Evolutionary conservation across 2,888 invertebrate genomes (phyloP).

Genomic region (Timema podura): DNA sequence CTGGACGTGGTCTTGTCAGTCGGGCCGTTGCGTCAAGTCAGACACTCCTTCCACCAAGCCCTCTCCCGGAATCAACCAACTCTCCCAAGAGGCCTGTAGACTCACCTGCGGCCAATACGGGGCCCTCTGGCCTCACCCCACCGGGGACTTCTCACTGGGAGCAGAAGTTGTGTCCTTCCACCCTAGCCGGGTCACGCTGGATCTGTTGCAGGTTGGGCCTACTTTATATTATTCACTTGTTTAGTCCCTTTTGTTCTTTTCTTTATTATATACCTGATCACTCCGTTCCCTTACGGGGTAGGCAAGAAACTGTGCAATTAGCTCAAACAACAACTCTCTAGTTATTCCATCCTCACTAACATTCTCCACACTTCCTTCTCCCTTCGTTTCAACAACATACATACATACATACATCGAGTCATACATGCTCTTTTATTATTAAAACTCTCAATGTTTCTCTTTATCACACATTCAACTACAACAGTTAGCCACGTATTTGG

Average conservation of each 20-base stretch:
- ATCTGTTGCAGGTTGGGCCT: conserved; percentile 9
- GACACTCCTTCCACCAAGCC: not conserved
- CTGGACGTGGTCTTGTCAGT: conserved; percentile 25
- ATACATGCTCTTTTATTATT: no score
- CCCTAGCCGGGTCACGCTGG: conserved; percentile 20
- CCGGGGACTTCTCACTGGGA: conserved; percentile 38
- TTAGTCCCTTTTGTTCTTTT: conserved; percentile 6
- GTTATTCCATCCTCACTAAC: no score
- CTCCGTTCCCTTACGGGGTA: no score
- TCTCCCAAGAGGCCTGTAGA: conserved; percentile 55
- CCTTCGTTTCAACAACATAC: no score
- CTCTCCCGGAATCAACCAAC: not conserved
- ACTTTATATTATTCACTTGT: not conserved
- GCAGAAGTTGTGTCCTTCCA: conserved; percentile 22
- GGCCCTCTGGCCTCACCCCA: conserved; percentile 67
- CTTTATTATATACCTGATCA: no score
- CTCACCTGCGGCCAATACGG: conserved; percentile 65
- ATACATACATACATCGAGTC: no score
- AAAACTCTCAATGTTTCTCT: no score
- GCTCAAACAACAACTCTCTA: no score
- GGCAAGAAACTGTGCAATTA: no score
- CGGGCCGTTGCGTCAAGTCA: conserved; percentile 19
- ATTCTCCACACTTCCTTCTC: no score
- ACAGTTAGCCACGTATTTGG: no score
- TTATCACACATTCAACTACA: no score